A percentile compares a stretch with the other conserved stretches of the same genome.
phyloP scores from a whole-genome alignment of 1,140 invertebrate species.

The Elysia chlorotica region DNA sequence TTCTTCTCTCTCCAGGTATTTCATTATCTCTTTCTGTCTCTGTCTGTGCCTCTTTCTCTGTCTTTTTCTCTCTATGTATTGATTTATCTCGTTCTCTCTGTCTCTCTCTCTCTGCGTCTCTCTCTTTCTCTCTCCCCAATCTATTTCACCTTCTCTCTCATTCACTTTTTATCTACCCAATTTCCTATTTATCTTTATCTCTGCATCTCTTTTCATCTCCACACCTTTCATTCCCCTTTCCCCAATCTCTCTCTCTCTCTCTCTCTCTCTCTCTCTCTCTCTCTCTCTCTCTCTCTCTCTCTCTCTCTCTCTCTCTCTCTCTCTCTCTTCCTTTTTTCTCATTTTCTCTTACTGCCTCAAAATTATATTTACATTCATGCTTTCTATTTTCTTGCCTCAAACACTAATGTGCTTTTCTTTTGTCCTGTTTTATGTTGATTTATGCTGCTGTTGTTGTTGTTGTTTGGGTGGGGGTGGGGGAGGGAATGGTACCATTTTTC shows the following conservation, averaged over 20 bases:
- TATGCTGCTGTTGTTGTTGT: too few species aligned
- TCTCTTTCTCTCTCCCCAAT: not conserved
- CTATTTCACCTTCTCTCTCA: not conserved
- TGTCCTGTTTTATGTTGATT: too few species aligned
- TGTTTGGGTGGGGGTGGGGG: too few species aligned
- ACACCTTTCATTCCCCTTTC: not conserved
- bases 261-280: not conserved
- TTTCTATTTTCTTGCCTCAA: too few species aligned
- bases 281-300: conserved; percentile 6
- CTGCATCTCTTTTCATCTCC: not conserved
- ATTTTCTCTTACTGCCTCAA: conserved; percentile 3
- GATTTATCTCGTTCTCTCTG: not conserved
- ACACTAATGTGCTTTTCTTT: too few species aligned
- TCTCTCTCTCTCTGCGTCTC: not conserved
- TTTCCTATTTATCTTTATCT: not conserved
- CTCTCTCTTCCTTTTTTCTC: not conserved
- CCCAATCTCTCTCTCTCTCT: not conserved
- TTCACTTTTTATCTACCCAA: not conserved
- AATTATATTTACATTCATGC: too few species aligned
- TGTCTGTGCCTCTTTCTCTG: too few species aligned
- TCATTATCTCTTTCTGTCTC: too few species aligned
- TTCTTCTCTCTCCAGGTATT: not conserved
- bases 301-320: conserved; percentile 5
- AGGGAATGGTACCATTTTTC: too few species aligned
- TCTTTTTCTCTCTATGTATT: too few species aligned